A percentile compares a stretch with the other conserved stretches of the same genome.
Conservation (phyloP, 2,888 invertebrate genomes). For the Agapostemon virescens region DNA sequence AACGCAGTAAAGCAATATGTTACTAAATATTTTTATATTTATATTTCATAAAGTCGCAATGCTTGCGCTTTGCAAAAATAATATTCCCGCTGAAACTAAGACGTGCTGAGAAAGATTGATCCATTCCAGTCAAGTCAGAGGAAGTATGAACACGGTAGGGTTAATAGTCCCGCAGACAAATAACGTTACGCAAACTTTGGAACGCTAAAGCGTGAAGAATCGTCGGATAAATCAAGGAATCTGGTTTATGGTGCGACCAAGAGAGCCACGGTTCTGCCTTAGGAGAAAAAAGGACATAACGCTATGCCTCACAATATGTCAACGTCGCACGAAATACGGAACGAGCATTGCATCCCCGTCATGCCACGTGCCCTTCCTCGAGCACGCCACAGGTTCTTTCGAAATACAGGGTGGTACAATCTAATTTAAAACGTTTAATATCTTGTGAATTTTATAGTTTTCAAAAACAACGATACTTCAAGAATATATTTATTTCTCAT, state of each 20-base stretch:
- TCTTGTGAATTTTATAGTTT: too few species aligned
- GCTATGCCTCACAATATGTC: conserved; percentile 5
- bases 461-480: too few species aligned
- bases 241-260: not conserved
- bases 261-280: conserved; percentile 1
- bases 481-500: too few species aligned
- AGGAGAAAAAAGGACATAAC: conserved; percentile 5
- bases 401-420: not conserved
- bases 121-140: not conserved
- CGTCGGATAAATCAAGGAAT: conserved; percentile 5
- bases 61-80: not conserved
- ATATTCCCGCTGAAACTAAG: not conserved
- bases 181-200: conserved; percentile 5
- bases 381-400: not conserved
- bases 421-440: too few species aligned
- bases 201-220: conserved; percentile 5
- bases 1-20: not conserved
- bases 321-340: conserved; percentile 5
- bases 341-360: conserved; percentile 1
- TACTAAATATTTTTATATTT: not conserved
- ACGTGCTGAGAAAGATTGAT: not conserved
- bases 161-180: conserved; percentile 5
- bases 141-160: conserved; percentile 5
- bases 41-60: not conserved
- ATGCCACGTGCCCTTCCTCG: conserved; percentile 2